Percentiles rank a stretch among this genome's conserved stretches.
phyloP scores from a whole-genome alignment of 2,888 invertebrate genomes.

The Colletes collaris region DNA sequence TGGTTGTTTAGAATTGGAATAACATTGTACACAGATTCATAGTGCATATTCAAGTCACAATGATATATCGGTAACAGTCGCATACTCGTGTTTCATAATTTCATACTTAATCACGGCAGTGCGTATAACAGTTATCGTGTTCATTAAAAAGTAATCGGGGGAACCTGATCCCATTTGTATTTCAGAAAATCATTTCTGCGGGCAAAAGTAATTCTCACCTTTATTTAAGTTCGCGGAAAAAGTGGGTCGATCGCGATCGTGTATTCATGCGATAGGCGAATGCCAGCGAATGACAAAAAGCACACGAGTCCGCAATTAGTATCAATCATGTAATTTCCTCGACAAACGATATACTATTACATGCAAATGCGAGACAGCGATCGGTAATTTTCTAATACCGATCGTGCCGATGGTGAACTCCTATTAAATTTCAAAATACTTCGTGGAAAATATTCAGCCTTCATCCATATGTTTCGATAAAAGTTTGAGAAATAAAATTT shows the following conservation, averaged over 20 bases:
- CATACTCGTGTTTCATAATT: constrained; percentile 24
- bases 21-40: no score
- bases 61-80: constrained; percentile 16
- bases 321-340: constrained; percentile 25
- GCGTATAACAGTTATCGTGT: background rate
- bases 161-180: background rate
- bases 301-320: constrained; percentile 23
- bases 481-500: no score
- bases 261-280: background rate
- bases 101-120: constrained; percentile 3
- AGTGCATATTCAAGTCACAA: background rate
- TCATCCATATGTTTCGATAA: background rate
- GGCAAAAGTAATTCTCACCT: background rate
- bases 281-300: constrained; percentile 15
- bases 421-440: background rate
- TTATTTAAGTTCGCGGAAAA: background rate
- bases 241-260: background rate
- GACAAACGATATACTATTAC: constrained; percentile 15
- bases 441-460: background rate
- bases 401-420: background rate
- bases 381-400: constrained; percentile 17
- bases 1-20: no score
- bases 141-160: background rate
- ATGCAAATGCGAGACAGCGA: constrained; percentile 13
- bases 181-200: background rate